Conservation (phyloP, 2,888 invertebrate species). For the Phasia obesa region DNA sequence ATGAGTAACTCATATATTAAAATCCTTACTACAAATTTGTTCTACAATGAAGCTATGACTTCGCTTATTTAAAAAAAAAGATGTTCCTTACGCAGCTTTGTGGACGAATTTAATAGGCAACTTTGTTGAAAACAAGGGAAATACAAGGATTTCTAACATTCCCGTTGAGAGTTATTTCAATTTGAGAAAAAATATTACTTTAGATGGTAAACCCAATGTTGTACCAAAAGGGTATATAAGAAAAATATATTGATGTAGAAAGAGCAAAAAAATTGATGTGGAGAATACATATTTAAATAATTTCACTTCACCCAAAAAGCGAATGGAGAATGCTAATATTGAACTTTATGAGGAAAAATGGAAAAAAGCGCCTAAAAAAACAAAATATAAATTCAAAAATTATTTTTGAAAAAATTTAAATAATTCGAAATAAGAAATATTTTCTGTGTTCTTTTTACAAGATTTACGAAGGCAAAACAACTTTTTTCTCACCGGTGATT, state of each 20-base stretch:
- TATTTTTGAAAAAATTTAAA: background rate
- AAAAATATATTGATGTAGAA: background rate
- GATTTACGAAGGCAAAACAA: background rate
- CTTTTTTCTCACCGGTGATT: background rate
- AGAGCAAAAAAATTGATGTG: background rate
- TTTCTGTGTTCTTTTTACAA: background rate
- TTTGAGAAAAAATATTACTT: conserved; percentile 2
- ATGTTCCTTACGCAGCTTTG: background rate
- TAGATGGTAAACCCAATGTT: background rate
- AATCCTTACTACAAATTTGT: background rate
- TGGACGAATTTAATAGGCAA: background rate
- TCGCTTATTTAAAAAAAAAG: background rate
- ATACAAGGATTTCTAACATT: background rate
- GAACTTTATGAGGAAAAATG: background rate
- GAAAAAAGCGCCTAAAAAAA: background rate
- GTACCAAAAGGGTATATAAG: background rate
- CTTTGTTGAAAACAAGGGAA: background rate
- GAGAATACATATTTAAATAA: background rate
- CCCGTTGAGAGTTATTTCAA: conserved; percentile 11
- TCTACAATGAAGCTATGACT: background rate
- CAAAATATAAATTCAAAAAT: background rate
- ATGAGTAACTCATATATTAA: too few relatives aligned
- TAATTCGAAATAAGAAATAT: background rate
- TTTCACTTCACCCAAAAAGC: background rate
- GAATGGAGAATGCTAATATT: background rate